Base-by-base conservation (phyloP, 2,113 vertebrate genomes). In the Silurus meridionalis region DNA sequence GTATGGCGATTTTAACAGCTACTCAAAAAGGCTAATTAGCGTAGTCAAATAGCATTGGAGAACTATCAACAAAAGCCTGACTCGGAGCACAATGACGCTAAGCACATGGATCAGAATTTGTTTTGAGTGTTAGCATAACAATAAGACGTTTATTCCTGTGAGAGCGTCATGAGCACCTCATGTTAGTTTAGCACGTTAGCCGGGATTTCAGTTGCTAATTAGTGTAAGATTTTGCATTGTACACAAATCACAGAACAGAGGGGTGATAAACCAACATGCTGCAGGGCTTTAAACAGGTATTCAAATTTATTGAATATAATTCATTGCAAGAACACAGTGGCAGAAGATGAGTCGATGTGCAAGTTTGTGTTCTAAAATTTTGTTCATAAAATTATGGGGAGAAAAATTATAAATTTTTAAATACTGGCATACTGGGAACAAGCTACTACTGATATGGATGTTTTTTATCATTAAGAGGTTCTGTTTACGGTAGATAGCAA, bases 161-260 rank as follows among this genome's bases (percentile, higher is more conserved):
- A 80, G 55, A 61, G 57, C 46, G 74, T 25, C 74, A 78, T 23
- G 37, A 55, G 74, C 4, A 78, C 11, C 13, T n/a, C 9, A 8
- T 25, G 19, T 61, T 48, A 61, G 57, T 80, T 80, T 19, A 80
- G 28, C 78, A 23, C 1, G 78, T 80, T 80, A 80, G 78, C 57
- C 23, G 5, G 57, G 15, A 61, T 80, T 77, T 80, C 57, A 61
- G 6, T 61, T 5, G 57, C 28, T 80, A 80, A 80, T 61, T 48
- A 80, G 17, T 23, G 17, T 23, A 19, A 46, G 10, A 15, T 25
- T 60, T 80, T 61, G 28, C 57, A 80, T 61, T 80, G 28, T 61
- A 46, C 58, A 61, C 57, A 80, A 61, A 23, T 23, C 28, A 10
- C 1, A 80, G 13, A 60, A 17, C 28, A 23, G 57, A 48, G 17